Conservation (phyloP, 2,888 invertebrate genomes). For the Andricus curvator region DNA sequence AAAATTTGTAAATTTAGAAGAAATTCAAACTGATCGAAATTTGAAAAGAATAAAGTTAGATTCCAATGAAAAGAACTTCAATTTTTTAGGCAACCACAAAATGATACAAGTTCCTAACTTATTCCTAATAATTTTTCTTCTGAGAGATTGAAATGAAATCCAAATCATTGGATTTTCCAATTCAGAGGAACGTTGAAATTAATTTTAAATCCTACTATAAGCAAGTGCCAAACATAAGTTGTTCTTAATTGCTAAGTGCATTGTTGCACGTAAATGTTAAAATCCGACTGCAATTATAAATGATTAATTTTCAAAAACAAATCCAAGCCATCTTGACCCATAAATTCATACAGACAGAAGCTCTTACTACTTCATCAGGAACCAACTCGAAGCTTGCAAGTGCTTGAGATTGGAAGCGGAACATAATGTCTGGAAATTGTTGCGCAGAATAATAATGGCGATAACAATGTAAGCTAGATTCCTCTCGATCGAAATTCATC, state of each 20-base stretch:
- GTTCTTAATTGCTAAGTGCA: neutral
- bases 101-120: too few relatives aligned
- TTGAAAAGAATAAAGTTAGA: too few relatives aligned
- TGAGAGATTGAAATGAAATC: too few relatives aligned
- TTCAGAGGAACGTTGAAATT: too few relatives aligned
- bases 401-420: constrained; percentile 2
- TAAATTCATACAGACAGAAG: neutral
- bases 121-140: too few relatives aligned
- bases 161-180: too few relatives aligned
- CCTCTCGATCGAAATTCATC: constrained; percentile 21
- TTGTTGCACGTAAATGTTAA: neutral
- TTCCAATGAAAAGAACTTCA: too few relatives aligned
- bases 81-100: too few relatives aligned
- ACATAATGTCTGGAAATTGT: neutral
- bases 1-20: too few relatives aligned
- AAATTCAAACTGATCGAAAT: too few relatives aligned
- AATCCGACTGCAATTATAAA: neutral
- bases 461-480: constrained; percentile 27
- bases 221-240: too few relatives aligned
- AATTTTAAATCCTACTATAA: too few relatives aligned
- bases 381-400: neutral
- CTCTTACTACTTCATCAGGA: neutral
- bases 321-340: neutral
- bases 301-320: neutral
- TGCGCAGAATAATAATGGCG: neutral